These are phyloP conservation scores for Xiphorhynchus erythropygius DNA, from an alignment of 2,797 vertebrate species.

Conservation along the genomic window DNA sequence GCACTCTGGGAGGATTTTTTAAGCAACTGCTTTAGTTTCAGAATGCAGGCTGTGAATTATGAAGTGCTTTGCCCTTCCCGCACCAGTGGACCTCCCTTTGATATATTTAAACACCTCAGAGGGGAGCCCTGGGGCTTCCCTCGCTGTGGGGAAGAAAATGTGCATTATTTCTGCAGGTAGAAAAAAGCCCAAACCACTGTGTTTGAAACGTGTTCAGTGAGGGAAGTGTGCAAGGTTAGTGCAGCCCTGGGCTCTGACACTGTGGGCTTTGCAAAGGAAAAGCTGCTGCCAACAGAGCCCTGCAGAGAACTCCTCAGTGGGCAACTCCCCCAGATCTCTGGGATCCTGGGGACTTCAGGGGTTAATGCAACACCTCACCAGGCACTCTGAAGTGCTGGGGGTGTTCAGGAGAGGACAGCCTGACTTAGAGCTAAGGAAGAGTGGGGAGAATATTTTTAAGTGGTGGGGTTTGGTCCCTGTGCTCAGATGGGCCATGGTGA, in stretches of 20 bases:
- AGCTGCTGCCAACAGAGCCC: not conserved
- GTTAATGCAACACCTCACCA: not conserved
- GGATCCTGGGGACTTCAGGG: not conserved
- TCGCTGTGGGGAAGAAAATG: not conserved
- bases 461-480: not conserved
- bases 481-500: rapidly evolving
- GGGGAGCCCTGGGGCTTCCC: not conserved
- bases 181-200: no score
- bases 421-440: not conserved
- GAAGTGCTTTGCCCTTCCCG: not conserved
- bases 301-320: not conserved
- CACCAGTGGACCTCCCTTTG: not conserved
- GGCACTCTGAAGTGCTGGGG: not conserved
- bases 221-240: not conserved
- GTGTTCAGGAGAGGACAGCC: rapidly evolving
- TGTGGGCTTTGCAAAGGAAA: not conserved
- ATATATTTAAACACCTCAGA: not conserved
- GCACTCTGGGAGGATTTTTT: not conserved
- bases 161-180: not conserved
- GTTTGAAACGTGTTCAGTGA: not conserved
- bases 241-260: not conserved
- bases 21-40: not conserved
- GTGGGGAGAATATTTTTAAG: rapidly evolving
- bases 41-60: not conserved
- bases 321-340: not conserved